These are phyloP conservation scores for Mesembrinibis cayennensis DNA, from an alignment of 2,113 vertebrate genomes.

Conservation along the genomic window DNA sequence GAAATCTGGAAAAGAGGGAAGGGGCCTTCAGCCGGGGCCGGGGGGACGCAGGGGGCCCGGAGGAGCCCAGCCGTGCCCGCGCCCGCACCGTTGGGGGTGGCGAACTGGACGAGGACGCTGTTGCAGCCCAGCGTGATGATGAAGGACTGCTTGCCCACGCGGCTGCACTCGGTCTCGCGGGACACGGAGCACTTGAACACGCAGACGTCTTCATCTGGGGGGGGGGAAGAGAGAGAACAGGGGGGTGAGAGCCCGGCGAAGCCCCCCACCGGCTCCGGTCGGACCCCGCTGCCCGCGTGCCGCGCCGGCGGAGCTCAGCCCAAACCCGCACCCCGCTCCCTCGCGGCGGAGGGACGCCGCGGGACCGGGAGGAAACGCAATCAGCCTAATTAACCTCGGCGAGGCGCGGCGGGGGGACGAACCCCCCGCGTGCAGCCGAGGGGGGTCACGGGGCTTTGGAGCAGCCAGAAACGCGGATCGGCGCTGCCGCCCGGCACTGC, in stretches of 20 bases:
- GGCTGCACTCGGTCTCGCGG: conserved; percentile 91
- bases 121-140: conserved; percentile 94
- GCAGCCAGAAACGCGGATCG: background rate
- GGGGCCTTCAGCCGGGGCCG: background rate
- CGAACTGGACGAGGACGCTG: conserved; percentile 92
- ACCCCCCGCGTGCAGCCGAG: background rate
- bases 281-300: background rate
- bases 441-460: background rate
- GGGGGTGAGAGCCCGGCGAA: background rate
- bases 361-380: background rate
- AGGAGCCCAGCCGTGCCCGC: too few species aligned
- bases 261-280: too few species aligned
- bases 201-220: conserved; percentile 83
- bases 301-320: background rate
- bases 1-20: conserved; percentile 78
- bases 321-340: background rate
- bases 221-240: background rate
- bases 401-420: background rate
- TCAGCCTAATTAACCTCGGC: background rate
- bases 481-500: too few species aligned
- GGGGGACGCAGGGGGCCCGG: too few species aligned
- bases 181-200: conserved; percentile 92
- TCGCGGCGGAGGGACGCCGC: background rate
- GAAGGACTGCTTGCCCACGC: conserved; percentile 96
- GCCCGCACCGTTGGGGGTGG: conserved; percentile 84